Evolutionary conservation across 2,797 vertebrate species (phyloP), one percentile per base, ranked within the genome.

Genomic region (Coregonus ussuriensis): DNA sequence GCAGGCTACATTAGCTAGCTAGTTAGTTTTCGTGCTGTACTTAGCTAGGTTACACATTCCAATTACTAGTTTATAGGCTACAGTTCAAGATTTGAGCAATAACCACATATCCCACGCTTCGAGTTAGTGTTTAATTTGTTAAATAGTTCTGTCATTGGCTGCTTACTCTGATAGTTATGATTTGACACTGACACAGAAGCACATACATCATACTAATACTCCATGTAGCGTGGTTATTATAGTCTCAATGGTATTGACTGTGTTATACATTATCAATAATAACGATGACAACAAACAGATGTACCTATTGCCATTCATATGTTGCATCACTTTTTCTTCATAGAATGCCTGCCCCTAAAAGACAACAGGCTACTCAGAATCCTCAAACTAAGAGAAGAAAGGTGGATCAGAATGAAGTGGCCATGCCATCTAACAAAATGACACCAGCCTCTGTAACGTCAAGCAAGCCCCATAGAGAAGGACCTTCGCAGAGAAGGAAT

Each of bases 281-380:
- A 56, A n/a, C 5, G 11, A 62, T 3, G n/a, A 62, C 15, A 54
- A 54, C 53, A 54, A 18, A 6, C n/a, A 25, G 25, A 25, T 25
- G 25, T 25, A 62, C 56, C 5, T 62, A 21, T n/a, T 62, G 56
- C 21, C 1, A 59, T 6, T 29, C 31, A 33, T 70, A 59, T 3
- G 33, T 14, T 16, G 25, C 29, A 56, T 56, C 54, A 41, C 52
- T 67, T 37, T 21, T 31, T 85, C 73, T 86, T 80, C 62, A 75
- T 87, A 95, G 94, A 83, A 95, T 95, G 94, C 93, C 93, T 71
- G 92, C 92, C 74, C 88, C 91, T 79, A 94, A 95, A 90, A 92
- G 92, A 92, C 92, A 86, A 87, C 83, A 85, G 25, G 78, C 80
- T 59, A 88, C 92, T 74, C 83, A 84, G 37, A 94, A 95, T 16